Conservation (phyloP, 1,140 invertebrate species). For the Phocides pigmalion region DNA sequence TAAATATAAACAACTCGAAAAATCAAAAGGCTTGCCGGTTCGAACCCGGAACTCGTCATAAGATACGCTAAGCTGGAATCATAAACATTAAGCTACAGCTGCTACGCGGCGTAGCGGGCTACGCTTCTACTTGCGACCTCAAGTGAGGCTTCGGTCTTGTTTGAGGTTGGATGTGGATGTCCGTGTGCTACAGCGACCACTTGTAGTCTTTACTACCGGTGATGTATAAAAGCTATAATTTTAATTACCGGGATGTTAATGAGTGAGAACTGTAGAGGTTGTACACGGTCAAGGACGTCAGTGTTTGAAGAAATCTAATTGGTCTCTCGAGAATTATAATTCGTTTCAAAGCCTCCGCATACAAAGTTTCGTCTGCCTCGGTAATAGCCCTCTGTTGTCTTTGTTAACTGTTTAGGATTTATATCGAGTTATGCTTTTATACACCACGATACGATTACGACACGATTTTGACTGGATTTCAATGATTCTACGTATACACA, state of each 20-base stretch:
- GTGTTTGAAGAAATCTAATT: neutral
- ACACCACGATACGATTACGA: neutral
- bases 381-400: constrained; percentile 26
- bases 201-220: too few species aligned
- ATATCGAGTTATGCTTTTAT: neutral
- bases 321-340: constrained; percentile 8
- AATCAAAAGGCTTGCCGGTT: too few species aligned
- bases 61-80: too few species aligned
- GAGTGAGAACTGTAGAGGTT: too few species aligned
- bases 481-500: neutral
- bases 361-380: constrained; percentile 6
- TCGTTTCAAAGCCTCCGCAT: constrained; percentile 8
- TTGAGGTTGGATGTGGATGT: too few species aligned
- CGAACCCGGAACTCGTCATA: too few species aligned
- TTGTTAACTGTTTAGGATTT: constrained; percentile 3
- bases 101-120: too few species aligned
- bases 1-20: too few species aligned
- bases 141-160: too few species aligned
- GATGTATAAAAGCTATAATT: neutral
- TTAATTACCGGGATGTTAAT: neutral
- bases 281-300: neutral
- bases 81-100: too few species aligned
- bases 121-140: too few species aligned
- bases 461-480: neutral
- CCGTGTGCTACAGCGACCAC: too few species aligned